Evolutionary conservation across 2,113 vertebrate genomes (phyloP), one percentile per base, ranked within the genome.

Genomic region (human (Homo sapiens)): DNA sequence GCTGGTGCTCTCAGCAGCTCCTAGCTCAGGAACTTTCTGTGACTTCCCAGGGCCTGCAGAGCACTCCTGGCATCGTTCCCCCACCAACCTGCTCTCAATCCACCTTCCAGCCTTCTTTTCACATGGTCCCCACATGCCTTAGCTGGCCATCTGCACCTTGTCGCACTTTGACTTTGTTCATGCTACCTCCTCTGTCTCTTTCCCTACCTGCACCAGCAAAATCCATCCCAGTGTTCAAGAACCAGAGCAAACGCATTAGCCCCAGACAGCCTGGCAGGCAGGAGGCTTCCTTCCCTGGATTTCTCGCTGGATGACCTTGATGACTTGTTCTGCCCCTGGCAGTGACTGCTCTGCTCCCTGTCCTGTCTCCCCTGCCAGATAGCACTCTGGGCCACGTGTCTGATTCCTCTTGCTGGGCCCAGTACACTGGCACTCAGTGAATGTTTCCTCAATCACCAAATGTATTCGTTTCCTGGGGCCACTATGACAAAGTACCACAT

Each of bases 61-160:
- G 43, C 27, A 17, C 45, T 27, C 17, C 40, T 70, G 59, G 20
- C 81, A 6, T 50, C 5, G 12, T 32, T 22, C 11, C 64, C 11
- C 38, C 8, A 55, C n/a, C 45, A n/a, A 0, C 23, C 59, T 14
- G 9, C 50, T 78, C 59, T 48, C 30, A 68, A 27, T 57, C 70
- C 10, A 3, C 45, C 76, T 90, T 40, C 6, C 35, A 68, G 68
- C 59, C 38, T 35, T 27, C 7, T 35, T 68, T 32, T 32, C 35
- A 38, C 5, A 25, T 6, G 6, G 57, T 6, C 40, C 68, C 40
- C 38, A 22, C 25, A 20, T 12, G 6, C 13, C 76, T 35, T 82
- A 0, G 2, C 11, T 35, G 38, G 64, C 27, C 30, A 4, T 12
- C 73, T 18, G 20, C 17, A 38, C 30, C 0, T 12, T 45, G 20